Base-by-base conservation (phyloP, 2,113 vertebrate genomes). In the Atherinomorus stipes region DNA sequence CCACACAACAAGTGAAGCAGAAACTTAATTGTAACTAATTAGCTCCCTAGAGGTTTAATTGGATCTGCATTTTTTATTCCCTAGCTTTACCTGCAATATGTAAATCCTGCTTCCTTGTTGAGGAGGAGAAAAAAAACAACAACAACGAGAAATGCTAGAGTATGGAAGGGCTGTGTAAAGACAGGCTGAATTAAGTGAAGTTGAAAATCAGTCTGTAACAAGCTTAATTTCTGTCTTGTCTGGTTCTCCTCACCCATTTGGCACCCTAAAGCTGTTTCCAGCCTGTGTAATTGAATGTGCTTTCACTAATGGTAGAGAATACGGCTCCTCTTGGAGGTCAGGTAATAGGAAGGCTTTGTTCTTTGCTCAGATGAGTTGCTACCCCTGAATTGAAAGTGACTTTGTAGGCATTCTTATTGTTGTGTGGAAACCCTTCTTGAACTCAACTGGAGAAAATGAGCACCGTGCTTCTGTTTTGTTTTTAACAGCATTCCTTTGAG, bases 11-110 rank as follows among this genome's bases (percentile, higher is more conserved):
- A 94, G 92, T 93, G 92, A 94, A 94, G 92, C 93, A 93, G 91
- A 94, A 94, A 93, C 91, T 92, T 93, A 93, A 94, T 94, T 93
- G 90, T 91, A 92, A 89, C 92, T 95, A 95, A 95, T 95, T 92
- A 94, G 93, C 91, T 94, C 93, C 93, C 94, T 56, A 38, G 93
- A 92, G 93, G 88, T 94, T 91, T 86, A 91, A 92, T 89, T 92
- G 91, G 90, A 93, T 93, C 90, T 86, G 88, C 92, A 90, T 92
- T 93, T 90, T 92, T 91, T 93, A 94, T 94, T 94, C 93, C 92
- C 89, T 76, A 90, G 92, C n/a, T 90, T 94, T 90, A 95, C 94
- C 93, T 93, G 92, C 83, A 88, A 86, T 94, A 94, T 94, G 93
- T 92, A 93, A 94, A 94, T 93, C 84, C 74, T 54, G 82, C 87